Evolutionary conservation across 2,797 vertebrate genomes (phyloP).

Genomic region (Loris lydekkerianus): DNA sequence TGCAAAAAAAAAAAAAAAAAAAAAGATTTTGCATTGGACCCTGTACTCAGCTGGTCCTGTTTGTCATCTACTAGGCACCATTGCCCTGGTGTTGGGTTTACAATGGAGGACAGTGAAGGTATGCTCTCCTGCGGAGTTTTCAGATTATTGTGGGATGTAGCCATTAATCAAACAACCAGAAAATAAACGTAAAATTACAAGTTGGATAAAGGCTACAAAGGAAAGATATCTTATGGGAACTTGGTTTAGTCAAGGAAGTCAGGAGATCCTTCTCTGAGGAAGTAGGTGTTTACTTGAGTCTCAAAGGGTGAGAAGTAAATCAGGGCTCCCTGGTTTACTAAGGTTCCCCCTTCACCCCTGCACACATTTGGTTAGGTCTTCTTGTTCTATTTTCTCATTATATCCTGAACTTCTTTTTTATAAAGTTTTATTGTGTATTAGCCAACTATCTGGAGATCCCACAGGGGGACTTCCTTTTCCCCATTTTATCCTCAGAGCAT

Average conservation of each 20-base stretch:
- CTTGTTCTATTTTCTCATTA: not conserved
- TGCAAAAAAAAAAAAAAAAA: too few relatives aligned
- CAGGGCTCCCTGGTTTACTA: not conserved
- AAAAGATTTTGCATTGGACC: too few relatives aligned
- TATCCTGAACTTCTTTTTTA: not conserved
- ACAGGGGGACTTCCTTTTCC: not conserved
- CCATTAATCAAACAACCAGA: not conserved
- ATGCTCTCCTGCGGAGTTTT: not conserved
- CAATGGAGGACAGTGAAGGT: not conserved
- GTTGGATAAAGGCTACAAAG: not conserved
- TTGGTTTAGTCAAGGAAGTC: not conserved
- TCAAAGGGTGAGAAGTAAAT: not conserved
- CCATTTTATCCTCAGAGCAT: not conserved
- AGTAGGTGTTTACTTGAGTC: not conserved
- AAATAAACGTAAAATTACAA: conserved; percentile 31
- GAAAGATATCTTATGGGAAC: not conserved
- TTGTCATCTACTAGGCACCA: not conserved
- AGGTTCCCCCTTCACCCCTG: not conserved
- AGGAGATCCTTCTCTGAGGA: not conserved
- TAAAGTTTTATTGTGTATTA: not conserved
- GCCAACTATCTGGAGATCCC: not conserved
- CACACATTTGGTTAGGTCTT: not conserved
- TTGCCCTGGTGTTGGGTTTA: not conserved
- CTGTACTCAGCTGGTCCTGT: not conserved
- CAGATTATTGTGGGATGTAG: not conserved